Conservation (phyloP, 2,113 vertebrate species). For the Clarias macrocephalus region DNA sequence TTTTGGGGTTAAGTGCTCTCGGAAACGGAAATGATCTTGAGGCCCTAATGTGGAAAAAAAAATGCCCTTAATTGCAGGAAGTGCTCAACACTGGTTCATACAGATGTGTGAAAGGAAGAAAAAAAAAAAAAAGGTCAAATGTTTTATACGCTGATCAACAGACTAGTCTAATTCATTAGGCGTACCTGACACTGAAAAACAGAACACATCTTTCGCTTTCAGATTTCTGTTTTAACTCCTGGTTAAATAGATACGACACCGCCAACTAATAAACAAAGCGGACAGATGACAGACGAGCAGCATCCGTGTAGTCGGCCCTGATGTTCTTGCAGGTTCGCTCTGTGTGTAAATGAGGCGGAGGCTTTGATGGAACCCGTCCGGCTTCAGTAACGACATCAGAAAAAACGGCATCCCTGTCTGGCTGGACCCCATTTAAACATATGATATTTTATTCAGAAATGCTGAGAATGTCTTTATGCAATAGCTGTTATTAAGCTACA, state of each 20-base stretch:
- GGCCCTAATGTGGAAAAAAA: no score
- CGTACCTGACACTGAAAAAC: neutral
- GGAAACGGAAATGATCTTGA: no score
- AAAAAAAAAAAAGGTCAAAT: neutral
- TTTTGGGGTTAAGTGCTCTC: no score
- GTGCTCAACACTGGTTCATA: no score
- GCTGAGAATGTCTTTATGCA: neutral
- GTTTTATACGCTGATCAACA: neutral
- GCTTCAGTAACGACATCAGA: neutral
- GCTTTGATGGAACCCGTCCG: conserved; percentile 2
- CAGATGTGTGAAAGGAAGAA: no score
- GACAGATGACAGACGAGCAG: neutral
- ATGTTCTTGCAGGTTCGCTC: neutral
- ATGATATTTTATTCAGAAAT: neutral
- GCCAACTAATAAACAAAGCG: neutral
- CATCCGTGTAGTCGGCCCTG: neutral
- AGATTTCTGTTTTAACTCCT: neutral
- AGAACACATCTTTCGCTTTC: neutral
- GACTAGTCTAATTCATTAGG: neutral
- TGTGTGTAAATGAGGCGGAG: neutral
- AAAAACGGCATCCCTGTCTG: neutral
- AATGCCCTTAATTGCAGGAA: no score
- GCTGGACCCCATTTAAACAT: neutral
- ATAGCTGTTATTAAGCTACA: neutral
- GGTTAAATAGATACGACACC: neutral